Percentiles rank a stretch among this genome's conserved stretches.
phyloP scores from a whole-genome alignment of 2,888 invertebrate species.

The Zygaena filipendulae region DNA sequence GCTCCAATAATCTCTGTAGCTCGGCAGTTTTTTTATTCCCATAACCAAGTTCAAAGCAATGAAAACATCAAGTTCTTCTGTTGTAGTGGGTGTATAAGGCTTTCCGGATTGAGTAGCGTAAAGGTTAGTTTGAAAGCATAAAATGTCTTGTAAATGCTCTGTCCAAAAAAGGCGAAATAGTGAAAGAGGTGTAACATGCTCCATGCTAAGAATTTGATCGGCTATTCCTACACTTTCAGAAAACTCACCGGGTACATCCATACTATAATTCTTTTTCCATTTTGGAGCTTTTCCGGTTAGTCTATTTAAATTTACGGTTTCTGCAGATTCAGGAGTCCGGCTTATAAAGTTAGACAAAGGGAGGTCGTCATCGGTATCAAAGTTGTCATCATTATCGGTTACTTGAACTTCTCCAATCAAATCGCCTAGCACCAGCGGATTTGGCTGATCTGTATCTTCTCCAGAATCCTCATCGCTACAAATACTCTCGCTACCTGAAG shows the following conservation, averaged over 20 bases:
- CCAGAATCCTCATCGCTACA: constrained; percentile 7
- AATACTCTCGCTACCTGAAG: constrained; percentile 10
- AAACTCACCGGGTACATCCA: constrained; percentile 5
- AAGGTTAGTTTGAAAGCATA: constrained; percentile 12
- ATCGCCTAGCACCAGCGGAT: constrained; percentile 3
- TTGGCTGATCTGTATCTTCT: constrained; percentile 6
- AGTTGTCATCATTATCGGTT: not conserved
- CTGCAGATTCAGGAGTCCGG: constrained; percentile 1
- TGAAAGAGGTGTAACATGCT: not conserved
- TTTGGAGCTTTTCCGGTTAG: constrained; percentile 3
- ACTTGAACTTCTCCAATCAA: constrained; percentile 2
- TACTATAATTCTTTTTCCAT: constrained; percentile 5
- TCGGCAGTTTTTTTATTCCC: constrained; percentile 13
- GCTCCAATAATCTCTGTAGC: constrained; percentile 14
- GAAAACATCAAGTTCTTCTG: constrained; percentile 11
- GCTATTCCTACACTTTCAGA: constrained; percentile 6
- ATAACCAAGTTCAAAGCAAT: constrained; percentile 14
- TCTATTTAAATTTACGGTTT: not conserved
- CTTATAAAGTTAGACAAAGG: not conserved
- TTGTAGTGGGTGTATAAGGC: constrained; percentile 11
- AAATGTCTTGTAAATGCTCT: constrained; percentile 7
- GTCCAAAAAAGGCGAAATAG: constrained; percentile 2
- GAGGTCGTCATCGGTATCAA: constrained; percentile 3
- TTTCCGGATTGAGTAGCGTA: constrained; percentile 10
- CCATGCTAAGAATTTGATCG: constrained; percentile 1